These are phyloP conservation scores for Baronia brevicornis DNA, from an alignment of 2,888 invertebrate species.

Conservation along the genomic window DNA sequence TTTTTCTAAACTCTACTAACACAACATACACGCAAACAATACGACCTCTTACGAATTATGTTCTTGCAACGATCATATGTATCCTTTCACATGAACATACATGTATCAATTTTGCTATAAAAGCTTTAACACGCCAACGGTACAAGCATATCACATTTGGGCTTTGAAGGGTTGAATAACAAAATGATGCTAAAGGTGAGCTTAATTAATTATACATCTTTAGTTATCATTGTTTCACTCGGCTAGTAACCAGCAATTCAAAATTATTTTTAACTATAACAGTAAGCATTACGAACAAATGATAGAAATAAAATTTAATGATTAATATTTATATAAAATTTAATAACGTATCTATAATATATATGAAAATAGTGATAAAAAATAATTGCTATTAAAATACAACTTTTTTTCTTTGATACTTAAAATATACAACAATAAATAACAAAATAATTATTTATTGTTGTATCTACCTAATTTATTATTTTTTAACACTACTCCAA, in stretches of 20 bases:
- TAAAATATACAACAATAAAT: no score
- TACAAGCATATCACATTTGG: constrained; percentile 39
- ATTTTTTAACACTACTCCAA: no score
- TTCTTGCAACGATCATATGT: constrained; percentile 39
- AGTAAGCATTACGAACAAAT: no score
- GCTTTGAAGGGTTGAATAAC: constrained; percentile 38
- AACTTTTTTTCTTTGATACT: no score
- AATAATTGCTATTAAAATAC: no score
- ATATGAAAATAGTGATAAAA: not conserved
- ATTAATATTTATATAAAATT: not conserved
- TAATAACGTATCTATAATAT: constrained; percentile 7
- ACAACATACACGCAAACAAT: constrained; percentile 13
- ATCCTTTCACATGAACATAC: constrained; percentile 33
- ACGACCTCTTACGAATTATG: constrained; percentile 21
- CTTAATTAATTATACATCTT: constrained; percentile 13
- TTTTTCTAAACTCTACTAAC: constrained; percentile 23
- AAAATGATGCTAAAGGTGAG: constrained; percentile 62
- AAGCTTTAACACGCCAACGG: constrained; percentile 36
- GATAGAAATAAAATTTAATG: no score
- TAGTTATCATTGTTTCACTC: not conserved
- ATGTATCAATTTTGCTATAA: constrained; percentile 43
- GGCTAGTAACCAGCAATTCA: no score
- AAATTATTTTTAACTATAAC: no score
- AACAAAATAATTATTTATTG: no score
- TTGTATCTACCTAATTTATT: no score